These are phyloP conservation scores for Selenia dentaria DNA, from an alignment of 2,888 invertebrate species.

Conservation along the genomic window DNA sequence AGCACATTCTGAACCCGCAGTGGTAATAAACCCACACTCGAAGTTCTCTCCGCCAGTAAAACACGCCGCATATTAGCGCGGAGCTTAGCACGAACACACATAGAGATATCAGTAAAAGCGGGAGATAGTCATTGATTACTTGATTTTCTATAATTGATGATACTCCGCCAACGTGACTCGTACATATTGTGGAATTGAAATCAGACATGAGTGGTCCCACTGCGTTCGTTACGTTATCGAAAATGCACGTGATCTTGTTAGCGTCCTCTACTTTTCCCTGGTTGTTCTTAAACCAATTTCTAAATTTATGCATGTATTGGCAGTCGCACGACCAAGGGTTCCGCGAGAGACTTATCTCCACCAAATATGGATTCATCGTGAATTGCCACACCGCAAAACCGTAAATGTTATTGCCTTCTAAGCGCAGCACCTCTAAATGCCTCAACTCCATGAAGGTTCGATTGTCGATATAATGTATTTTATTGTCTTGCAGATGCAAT, in stretches of 20 bases:
- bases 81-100: constrained; percentile 91
- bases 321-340: constrained; percentile 98
- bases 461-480: constrained; percentile 92
- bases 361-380: constrained; percentile 92
- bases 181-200: constrained; percentile 92
- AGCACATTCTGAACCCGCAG: constrained; percentile 94
- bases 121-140: constrained; percentile 93
- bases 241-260: constrained; percentile 89
- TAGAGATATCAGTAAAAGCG: constrained; percentile 90
- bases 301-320: constrained; percentile 91
- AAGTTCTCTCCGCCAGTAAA: constrained; percentile 92
- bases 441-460: constrained; percentile 92
- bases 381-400: constrained; percentile 95
- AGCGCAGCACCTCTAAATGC: constrained; percentile 92
- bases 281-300: constrained; percentile 91
- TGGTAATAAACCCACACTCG: constrained; percentile 94
- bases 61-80: constrained; percentile 90
- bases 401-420: constrained; percentile 93
- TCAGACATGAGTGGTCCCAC: constrained; percentile 89
- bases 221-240: constrained; percentile 89
- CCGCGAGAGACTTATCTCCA: constrained; percentile 92
- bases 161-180: constrained; percentile 88
- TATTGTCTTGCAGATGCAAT: constrained; percentile 94
- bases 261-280: constrained; percentile 93
- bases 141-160: constrained; percentile 89